These are phyloP conservation scores for Notechis scutatus DNA, from an alignment of 2,113 vertebrate genomes.

Conservation along the genomic window DNA sequence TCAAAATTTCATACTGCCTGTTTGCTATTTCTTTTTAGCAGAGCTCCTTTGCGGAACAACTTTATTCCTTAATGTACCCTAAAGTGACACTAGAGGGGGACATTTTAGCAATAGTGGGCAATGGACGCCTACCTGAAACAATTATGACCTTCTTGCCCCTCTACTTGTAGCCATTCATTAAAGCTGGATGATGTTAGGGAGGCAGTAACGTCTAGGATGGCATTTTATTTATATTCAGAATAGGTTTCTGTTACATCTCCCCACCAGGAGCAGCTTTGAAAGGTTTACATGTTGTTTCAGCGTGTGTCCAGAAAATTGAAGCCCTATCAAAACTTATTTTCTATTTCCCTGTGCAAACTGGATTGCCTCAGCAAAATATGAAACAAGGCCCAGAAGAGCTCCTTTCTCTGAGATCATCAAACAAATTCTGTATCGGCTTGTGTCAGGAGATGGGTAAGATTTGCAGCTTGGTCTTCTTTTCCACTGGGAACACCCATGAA, in stretches of 20 bases:
- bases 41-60: neutral
- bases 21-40: neutral
- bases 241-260: neutral
- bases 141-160: neutral
- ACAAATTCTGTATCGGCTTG: neutral
- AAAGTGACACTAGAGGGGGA: neutral
- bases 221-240: neutral
- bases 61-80: neutral
- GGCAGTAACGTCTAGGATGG: neutral
- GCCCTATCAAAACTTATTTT: neutral
- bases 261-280: neutral
- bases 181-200: neutral
- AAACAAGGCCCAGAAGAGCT: neutral
- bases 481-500: neutral
- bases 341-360: neutral
- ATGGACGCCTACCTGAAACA: neutral
- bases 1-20: neutral
- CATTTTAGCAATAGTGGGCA: neutral
- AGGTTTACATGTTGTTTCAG: neutral
- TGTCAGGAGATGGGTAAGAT: neutral
- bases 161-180: neutral
- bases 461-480: neutral
- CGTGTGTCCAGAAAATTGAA: neutral
- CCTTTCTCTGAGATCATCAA: neutral
- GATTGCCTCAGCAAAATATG: neutral